Conservation (phyloP, 2,888 invertebrate genomes). For the Parapristionchus giblindavisi region DNA sequence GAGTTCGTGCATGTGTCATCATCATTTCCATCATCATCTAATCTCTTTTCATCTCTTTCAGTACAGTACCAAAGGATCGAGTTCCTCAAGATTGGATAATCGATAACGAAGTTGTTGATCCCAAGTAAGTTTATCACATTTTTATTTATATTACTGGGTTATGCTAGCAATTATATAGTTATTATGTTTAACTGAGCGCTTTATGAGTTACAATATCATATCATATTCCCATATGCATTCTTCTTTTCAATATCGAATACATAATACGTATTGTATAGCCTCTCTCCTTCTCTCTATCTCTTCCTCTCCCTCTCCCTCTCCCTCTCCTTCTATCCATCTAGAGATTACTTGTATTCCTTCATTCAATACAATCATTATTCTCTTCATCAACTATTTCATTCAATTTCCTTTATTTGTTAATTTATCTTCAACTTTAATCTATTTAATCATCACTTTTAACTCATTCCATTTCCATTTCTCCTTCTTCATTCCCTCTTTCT, state of each 20-base stretch:
- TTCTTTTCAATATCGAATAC: too few relatives aligned
- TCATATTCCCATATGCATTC: too few relatives aligned
- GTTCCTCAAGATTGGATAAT: slow-evolving; percentile 57
- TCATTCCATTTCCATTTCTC: not conserved
- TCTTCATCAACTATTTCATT: not conserved
- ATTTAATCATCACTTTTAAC: not conserved
- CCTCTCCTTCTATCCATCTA: not conserved
- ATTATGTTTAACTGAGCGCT: too few relatives aligned
- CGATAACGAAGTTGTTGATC: slow-evolving; percentile 60
- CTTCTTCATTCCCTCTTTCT: not conserved
- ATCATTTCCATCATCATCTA: too few relatives aligned
- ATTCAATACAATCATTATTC: not conserved
- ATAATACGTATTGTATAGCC: not conserved
- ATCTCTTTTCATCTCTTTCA: slow-evolving; percentile 42
- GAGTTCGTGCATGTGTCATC: too few relatives aligned
- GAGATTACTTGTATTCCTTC: not conserved
- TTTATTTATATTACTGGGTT: not conserved
- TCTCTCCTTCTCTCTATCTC: not conserved
- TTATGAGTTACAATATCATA: too few relatives aligned
- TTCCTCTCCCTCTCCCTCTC: not conserved
- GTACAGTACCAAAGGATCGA: slow-evolving; percentile 56
- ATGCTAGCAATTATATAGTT: too few relatives aligned
- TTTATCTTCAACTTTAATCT: too few relatives aligned
- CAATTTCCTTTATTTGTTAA: too few relatives aligned
- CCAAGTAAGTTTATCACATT: slow-evolving; percentile 49